A percentile compares a stretch with the other conserved stretches of the same genome.
Conservation (phyloP, 2,888 invertebrate genomes). For the Drosophila merina region DNA sequence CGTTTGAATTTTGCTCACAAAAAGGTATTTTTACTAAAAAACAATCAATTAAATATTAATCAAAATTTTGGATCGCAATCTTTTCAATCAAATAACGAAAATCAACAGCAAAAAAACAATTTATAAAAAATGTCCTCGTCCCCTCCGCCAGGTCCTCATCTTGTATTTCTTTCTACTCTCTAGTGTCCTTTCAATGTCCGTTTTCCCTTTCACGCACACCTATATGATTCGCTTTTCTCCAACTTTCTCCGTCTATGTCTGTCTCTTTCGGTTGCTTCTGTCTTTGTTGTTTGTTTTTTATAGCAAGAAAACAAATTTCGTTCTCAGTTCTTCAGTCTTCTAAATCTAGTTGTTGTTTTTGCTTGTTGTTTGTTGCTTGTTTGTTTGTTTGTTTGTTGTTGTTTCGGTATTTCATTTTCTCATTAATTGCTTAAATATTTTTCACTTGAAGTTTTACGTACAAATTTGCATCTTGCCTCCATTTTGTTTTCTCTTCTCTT, state of each 20-base stretch:
- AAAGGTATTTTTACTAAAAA: constrained; percentile 67
- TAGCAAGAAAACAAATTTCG: constrained; percentile 51
- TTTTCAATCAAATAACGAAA: constrained; percentile 69
- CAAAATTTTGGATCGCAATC: constrained; percentile 45
- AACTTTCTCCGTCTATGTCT: background rate
- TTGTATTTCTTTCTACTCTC: constrained; percentile 13
- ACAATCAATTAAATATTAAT: constrained; percentile 74
- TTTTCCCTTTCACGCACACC: constrained; percentile 1
- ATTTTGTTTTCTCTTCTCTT: constrained; percentile 22
- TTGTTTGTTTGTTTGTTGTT: constrained; percentile 36
- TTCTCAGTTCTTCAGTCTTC: constrained; percentile 76
- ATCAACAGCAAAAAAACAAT: constrained; percentile 74
- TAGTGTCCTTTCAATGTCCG: constrained; percentile 24
- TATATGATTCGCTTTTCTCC: constrained; percentile 18
- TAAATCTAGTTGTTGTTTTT: constrained; percentile 73
- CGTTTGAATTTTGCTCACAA: constrained; percentile 60
- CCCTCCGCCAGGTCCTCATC: background rate
- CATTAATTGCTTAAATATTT: constrained; percentile 58
- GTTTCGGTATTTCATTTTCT: constrained; percentile 40
- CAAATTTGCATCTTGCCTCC: constrained; percentile 55
- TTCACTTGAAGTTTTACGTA: constrained; percentile 69
- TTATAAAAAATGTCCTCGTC: constrained; percentile 48
- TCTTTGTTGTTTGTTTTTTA: constrained; percentile 18
- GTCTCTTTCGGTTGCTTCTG: constrained; percentile 16
- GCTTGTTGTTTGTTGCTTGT: constrained; percentile 24